Evolutionary conservation across 2,888 invertebrate species (phyloP).

Genomic region (Idaea biselata): DNA sequence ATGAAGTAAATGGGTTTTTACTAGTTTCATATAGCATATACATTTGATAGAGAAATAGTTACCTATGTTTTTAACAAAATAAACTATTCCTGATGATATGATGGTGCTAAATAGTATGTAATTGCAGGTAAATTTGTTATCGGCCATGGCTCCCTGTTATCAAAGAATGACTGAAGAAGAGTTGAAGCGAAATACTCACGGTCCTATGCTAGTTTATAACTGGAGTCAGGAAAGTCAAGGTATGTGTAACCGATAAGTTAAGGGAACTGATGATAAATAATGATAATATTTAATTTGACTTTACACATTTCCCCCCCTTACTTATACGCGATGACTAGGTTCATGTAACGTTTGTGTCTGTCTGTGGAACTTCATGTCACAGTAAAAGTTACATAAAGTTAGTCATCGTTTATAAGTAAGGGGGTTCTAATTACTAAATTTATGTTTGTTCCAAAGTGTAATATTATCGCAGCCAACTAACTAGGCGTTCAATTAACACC

Average conservation of each 20-base stretch:
- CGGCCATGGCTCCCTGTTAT: slow-evolving; percentile 88
- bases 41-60: background rate
- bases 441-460: too few species aligned
- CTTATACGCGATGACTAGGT: too few species aligned
- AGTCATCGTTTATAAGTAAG: too few species aligned
- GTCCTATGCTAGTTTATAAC: slow-evolving; percentile 91
- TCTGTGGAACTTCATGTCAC: too few species aligned
- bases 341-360: too few species aligned
- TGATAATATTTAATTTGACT: too few species aligned
- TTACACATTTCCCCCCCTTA: too few species aligned
- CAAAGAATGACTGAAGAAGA: slow-evolving; percentile 85
- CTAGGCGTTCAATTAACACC: too few species aligned
- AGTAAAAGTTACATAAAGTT: too few species aligned
- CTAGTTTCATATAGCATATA: too few species aligned
- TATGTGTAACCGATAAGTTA: slow-evolving; percentile 29
- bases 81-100: background rate
- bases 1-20: slow-evolving; percentile 80
- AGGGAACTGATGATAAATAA: background rate
- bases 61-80: background rate
- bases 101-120: background rate
- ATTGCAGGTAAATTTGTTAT: slow-evolving; percentile 82
- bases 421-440: too few species aligned
- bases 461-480: too few species aligned
- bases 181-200: slow-evolving; percentile 87
- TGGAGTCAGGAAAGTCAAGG: slow-evolving; percentile 83